Evolutionary conservation across 2,113 vertebrate species (phyloP), one percentile per base, ranked within the genome.

Genomic region (Hippopotamus amphibius): DNA sequence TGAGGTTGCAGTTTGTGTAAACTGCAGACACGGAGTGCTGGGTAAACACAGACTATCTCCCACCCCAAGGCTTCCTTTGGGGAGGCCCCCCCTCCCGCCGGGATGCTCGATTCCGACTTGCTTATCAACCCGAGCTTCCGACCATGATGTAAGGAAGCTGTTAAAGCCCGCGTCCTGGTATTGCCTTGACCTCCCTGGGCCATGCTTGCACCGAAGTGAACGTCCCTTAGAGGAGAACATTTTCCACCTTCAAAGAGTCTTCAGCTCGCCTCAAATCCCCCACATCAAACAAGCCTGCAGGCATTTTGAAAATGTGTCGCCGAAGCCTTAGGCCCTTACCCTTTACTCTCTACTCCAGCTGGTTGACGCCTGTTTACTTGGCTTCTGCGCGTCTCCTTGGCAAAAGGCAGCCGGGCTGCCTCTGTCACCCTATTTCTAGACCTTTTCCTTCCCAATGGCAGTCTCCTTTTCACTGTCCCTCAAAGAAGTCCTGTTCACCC

Each of bases 1-100:
- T 0, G 24, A 93, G 90, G 94, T 93, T 85, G 90, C 26, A 55
- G 94, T 74, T 83, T 96, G 95, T 88, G 17, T 55, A 96, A 80
- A 87, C 92, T 55, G 83, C 77, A 96, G 97, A 48, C 95, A 6
- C 4, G 0, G 90, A 10, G 12, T 0, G 0, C 86, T n/a, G 86
- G 57, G 83, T 95, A 97, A 97, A 98, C 97, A 97, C 80, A 41
- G 92, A 88, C 97, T 97, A 97, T 97, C 97, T 97, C 69, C 92
- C 74, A 24, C 63, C 71, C 57, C 97, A 95, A 0, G 0, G 6
- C 37, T 97, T 97, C 97, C 97, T 96, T 24, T n/a, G 74, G 46
- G 37, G 87, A 89, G 61, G 65, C 71, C 66, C 66, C 71, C 69
- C 77, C 65, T 76, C 59, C 90, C 66, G 46, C 80, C 14, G 33